These are phyloP conservation scores for Trissolcus japonicus DNA, from an alignment of 2,888 invertebrate genomes.

Conservation along the genomic window DNA sequence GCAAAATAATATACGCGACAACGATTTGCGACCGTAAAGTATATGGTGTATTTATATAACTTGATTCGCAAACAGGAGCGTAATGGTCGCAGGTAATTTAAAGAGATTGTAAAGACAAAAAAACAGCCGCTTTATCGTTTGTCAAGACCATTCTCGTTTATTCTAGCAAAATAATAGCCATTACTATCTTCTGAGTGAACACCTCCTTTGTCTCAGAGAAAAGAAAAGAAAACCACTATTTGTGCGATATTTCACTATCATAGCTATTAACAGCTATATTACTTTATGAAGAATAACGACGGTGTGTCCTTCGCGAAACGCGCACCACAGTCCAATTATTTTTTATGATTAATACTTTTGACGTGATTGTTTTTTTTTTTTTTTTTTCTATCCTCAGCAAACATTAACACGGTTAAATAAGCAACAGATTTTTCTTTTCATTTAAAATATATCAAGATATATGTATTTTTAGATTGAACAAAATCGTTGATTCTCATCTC, in stretches of 20 bases:
- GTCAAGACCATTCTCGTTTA: constrained; percentile 60
- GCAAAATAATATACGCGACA: constrained; percentile 32
- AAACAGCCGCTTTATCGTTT: constrained; percentile 59
- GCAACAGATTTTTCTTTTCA: constrained; percentile 1
- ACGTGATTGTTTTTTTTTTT: constrained; percentile 11
- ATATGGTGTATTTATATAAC: constrained; percentile 50
- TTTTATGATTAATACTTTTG: constrained; percentile 27
- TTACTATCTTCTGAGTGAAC: constrained; percentile 58
- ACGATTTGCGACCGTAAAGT: constrained; percentile 21
- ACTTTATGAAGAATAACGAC: constrained; percentile 70
- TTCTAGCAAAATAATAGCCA: constrained; percentile 59
- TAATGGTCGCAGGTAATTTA: constrained; percentile 54
- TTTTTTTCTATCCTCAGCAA: background rate
- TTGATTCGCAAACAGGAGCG: constrained; percentile 54
- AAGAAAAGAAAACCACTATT: constrained; percentile 59
- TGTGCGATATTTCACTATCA: constrained; percentile 71
- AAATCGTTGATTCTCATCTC: constrained; percentile 14
- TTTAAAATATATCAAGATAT: background rate
- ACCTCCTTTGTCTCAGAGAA: constrained; percentile 55
- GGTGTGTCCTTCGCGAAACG: constrained; percentile 63
- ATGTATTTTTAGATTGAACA: background rate
- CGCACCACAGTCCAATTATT: constrained; percentile 46
- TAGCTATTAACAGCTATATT: constrained; percentile 70
- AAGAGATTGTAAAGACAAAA: constrained; percentile 53
- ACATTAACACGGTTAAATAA: background rate